Conservation (phyloP, 1,140 invertebrate species). For the Antheraea mylitta region DNA sequence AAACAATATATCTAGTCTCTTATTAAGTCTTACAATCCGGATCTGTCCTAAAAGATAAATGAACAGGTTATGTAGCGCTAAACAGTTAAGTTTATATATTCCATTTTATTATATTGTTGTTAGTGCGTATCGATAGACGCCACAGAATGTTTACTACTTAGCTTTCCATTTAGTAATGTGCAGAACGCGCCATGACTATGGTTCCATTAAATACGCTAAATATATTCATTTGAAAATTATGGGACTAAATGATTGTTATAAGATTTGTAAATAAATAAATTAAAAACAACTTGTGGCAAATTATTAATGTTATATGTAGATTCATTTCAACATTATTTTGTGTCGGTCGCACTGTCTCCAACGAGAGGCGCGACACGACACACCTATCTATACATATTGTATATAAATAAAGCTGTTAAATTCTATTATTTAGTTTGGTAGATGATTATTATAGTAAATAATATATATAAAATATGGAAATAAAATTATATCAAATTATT, state of each 20-base stretch:
- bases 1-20: background rate
- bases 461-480: conserved; percentile 72
- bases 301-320: conserved; percentile 67
- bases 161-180: conserved; percentile 3
- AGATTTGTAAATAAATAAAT: conserved; percentile 75
- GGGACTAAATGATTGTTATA: conserved; percentile 72
- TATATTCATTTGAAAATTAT: conserved; percentile 65
- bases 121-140: background rate
- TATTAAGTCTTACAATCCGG: background rate
- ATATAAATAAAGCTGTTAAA: conserved; percentile 76
- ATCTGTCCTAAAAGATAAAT: background rate
- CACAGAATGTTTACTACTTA: background rate
- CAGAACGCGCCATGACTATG: background rate
- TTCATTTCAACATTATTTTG: conserved; percentile 64
- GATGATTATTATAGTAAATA: conserved; percentile 75
- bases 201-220: conserved; percentile 27
- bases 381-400: conserved; percentile 65
- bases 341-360: conserved; percentile 24
- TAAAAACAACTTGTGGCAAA: conserved; percentile 69
- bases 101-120: conserved; percentile 41
- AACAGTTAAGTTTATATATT: conserved; percentile 36
- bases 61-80: background rate
- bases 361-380: background rate
- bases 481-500: conserved; percentile 71
- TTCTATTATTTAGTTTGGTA: conserved; percentile 78